Percentiles rank a stretch among this genome's conserved stretches.
phyloP scores from a whole-genome alignment of 1,140 invertebrate species.

The Sitobion miscanthi region DNA sequence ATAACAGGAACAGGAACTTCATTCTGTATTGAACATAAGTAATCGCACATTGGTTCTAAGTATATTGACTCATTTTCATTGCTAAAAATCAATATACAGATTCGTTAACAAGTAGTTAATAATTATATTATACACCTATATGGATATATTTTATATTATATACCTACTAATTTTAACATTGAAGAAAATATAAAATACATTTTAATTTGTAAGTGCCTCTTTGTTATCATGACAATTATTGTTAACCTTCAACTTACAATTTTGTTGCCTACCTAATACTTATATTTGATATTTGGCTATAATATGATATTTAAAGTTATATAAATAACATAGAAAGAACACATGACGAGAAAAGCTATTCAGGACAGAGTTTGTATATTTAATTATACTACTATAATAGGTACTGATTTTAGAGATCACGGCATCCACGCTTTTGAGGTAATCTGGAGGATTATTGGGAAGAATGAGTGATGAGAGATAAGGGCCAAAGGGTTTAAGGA shows the following conservation, averaged over 20 bases:
- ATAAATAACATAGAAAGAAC: not conserved
- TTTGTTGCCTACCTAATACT: not conserved
- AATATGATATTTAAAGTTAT: not conserved
- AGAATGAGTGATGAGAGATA: no score
- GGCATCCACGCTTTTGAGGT: no score
- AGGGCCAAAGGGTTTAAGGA: no score
- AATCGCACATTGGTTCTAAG: conserved; percentile 33
- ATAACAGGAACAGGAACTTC: conserved; percentile 27
- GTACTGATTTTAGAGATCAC: not conserved
- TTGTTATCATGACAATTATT: not conserved
- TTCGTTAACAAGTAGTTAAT: not conserved
- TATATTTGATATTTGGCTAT: not conserved
- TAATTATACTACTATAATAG: no score
- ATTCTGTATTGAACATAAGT: conserved; percentile 34
- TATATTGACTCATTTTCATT: conserved; percentile 37
- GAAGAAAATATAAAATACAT: no score
- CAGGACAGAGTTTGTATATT: no score
- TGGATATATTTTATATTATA: not conserved
- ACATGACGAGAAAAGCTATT: not conserved
- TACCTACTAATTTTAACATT: no score
- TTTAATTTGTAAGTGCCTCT: no score
- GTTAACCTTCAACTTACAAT: not conserved
- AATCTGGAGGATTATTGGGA: no score
- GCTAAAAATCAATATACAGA: not conserved
- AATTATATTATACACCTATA: not conserved